Base-by-base conservation (phyloP, 2,797 vertebrate genomes). In the Epinephelus awoara region DNA sequence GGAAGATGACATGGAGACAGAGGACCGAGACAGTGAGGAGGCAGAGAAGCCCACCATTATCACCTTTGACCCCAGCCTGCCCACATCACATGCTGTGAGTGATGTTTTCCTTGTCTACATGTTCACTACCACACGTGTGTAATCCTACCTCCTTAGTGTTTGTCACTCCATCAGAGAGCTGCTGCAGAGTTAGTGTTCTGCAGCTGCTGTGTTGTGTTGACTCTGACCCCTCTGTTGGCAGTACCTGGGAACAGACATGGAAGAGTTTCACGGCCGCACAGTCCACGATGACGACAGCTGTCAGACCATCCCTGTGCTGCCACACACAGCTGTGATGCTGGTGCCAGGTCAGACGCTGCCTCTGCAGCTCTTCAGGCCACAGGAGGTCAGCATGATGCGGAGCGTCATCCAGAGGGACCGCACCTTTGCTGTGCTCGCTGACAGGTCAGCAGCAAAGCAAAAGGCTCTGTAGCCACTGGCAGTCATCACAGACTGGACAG, bases 311-410 rank as follows among this genome's bases (percentile, higher is more conserved):
- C 98, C 98, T 0, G 97, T 99, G 80, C 95, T 99, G 76, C 97
- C 98, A 0, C 96, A 98, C 38, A 95, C 97, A 1, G 92, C 96
- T 25, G 94, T 99, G 89, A 97, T 99, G 94, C 94, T 99, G 84
- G 97, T 99, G 56, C 98, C 98, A 0, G 98, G 98, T 1, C 98
- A 99, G 94, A 99, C 97, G 0, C 89, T 99, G 65, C 98, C 98
- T 0, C 96, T 99, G 74, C 98, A 98, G 93, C 98, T 99, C 19
- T 99, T 97, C 89, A 93, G 93, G 76, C 98, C 98, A 0, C 98
- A 99, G 88, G 98, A 99, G 92, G 98, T 99, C 95, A 99, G 97
- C 94, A 98, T 99, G 98, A 97, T 99, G 94, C 95, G 98, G 67
- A 96, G 93, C 67, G 90, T 99, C 80, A 97, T 99, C 85, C 97